Base-by-base conservation (phyloP, 2,797 vertebrate genomes). In the Propithecus deckenii region DNA sequence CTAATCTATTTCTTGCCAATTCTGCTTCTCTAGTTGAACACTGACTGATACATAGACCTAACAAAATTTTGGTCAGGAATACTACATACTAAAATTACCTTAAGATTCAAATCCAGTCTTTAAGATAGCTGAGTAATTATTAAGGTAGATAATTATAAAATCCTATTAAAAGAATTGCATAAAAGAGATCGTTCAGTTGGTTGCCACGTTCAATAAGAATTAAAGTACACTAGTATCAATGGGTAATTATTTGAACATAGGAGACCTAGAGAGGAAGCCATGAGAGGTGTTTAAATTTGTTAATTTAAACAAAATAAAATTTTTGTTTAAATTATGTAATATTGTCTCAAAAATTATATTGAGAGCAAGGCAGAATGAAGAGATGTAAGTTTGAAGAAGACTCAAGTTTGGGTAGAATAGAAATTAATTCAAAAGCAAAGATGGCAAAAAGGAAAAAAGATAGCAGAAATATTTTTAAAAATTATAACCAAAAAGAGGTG, bases 41-140 rank as follows among this genome's bases (percentile, higher is more conserved):
- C 22, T 80, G 17, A 65, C 80, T 76, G 57, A 87, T n/a, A n/a
- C 28, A 17, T 18, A 80, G 48, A 12, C 25, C 35, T 95, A 52
- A 20, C 20, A n/a, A 17, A 83, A 78, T 86, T 91, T 55, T 85
- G 67, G 23, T 43, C 61, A 86, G 90, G 63, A 94, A 43, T 83
- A 87, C 9, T 59, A 75, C 25, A 55, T 41, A 78, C 74, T 15
- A 46, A 13, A 81, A 6, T 13, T 35, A 48, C 0, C 20, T 86
- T 86, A 89, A 89, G 84, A 79, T 84, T 76, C 25, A 86, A 95
- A 89, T 46, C n/a, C 25, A 71, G 18, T 67, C 25, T 91, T 91
- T 48, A n/a, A 93, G n/a, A 86, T 57, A 46, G 25, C 25, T 79
- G 46, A 88, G 13, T 74, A 91, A 84, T 75, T 81, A 96, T 48